A percentile compares a stretch with the other conserved stretches of the same genome.
Conservation (phyloP, 1,140 invertebrate species). For the Dryas iulia region DNA sequence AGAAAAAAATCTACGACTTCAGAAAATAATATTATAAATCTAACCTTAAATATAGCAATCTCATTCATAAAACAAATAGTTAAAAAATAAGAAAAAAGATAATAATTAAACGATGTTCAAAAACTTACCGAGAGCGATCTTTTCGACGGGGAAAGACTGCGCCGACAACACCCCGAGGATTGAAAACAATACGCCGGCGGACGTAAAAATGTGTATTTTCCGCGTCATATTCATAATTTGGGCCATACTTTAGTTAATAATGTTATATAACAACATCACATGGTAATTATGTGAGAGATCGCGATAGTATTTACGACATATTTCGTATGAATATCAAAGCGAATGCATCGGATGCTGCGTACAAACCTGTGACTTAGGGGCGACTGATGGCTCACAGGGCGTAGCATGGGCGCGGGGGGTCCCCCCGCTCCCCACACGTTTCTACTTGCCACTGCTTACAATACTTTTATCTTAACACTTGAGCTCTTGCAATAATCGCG, state of each 20-base stretch:
- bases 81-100: conserved; percentile 12
- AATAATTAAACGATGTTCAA: neutral
- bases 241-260: neutral
- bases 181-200: conserved; percentile 57
- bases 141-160: conserved; percentile 61
- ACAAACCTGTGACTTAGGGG: conserved; percentile 73
- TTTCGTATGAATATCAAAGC: conserved; percentile 40
- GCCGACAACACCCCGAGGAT: conserved; percentile 50
- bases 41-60: neutral
- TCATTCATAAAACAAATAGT: neutral
- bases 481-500: neutral
- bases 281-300: conserved; percentile 27
- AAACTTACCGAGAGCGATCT: conserved; percentile 68
- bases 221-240: neutral
- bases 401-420: conserved; percentile 55
- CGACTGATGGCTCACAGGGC: conserved; percentile 60
- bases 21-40: conserved; percentile 5
- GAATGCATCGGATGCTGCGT: conserved; percentile 63
- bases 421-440: conserved; percentile 44
- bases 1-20: conserved; percentile 3
- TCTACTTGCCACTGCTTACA: conserved; percentile 25
- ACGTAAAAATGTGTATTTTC: conserved; percentile 24
- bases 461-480: conserved; percentile 19
- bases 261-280: conserved; percentile 25
- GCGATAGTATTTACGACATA: conserved; percentile 27